These are phyloP conservation scores for Cylindroiulus punctatus DNA, from an alignment of 2,888 invertebrate species.

Conservation along the genomic window DNA sequence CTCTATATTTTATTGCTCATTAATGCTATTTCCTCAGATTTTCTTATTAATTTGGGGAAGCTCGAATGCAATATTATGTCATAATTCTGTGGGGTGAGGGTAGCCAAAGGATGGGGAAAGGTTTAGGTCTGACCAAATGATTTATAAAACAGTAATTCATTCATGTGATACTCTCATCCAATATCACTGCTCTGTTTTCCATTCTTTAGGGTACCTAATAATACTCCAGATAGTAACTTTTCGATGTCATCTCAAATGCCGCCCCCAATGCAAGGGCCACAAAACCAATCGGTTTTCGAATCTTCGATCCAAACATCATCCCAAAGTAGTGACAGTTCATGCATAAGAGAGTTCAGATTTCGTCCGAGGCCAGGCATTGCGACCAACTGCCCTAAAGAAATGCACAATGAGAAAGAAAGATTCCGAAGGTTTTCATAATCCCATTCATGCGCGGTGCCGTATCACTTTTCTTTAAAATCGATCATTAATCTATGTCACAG, in stretches of 20 bases:
- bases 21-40: too few relatives aligned
- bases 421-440: conserved; percentile 25
- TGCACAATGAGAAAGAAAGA: conserved; percentile 51
- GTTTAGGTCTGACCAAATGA: too few relatives aligned
- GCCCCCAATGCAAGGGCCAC: neutral
- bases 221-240: conserved; percentile 31
- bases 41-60: too few relatives aligned
- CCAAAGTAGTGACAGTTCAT: neutral
- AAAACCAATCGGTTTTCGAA: neutral
- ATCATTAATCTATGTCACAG: too few relatives aligned
- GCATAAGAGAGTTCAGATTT: neutral
- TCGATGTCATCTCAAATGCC: neutral
- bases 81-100: too few relatives aligned
- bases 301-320: neutral
- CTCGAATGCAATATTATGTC: too few relatives aligned
- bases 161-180: too few relatives aligned
- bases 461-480: too few relatives aligned
- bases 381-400: conserved; percentile 24
- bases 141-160: too few relatives aligned
- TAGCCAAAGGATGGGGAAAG: too few relatives aligned
- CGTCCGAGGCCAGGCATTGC: neutral
- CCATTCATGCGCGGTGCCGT: too few relatives aligned
- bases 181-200: neutral
- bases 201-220: conserved; percentile 9
- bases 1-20: neutral